Evolutionary conservation across 2,888 invertebrate genomes (phyloP).

Genomic region (Drymonia ruficornis): DNA sequence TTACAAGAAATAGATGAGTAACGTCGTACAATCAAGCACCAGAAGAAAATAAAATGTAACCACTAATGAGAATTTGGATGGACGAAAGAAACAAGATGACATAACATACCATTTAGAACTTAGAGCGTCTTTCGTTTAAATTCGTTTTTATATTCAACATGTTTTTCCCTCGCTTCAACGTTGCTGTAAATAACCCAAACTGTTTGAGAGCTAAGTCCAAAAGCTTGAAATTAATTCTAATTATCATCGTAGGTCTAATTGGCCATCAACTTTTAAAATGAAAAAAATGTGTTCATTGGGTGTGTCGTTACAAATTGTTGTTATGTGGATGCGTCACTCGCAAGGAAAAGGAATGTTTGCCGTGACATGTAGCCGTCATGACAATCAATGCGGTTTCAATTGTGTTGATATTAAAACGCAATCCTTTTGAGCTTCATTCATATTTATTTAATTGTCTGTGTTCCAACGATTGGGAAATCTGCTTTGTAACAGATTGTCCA

Average conservation of each 20-base stretch:
- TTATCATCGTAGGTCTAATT: background rate
- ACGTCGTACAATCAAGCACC: background rate
- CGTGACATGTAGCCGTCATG: slow-evolving; percentile 12
- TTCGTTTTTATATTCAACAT: too few species aligned
- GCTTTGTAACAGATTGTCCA: too few species aligned
- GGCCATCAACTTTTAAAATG: background rate
- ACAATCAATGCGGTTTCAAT: too few species aligned
- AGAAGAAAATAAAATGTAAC: too few species aligned
- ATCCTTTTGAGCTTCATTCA: background rate
- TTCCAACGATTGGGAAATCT: too few species aligned
- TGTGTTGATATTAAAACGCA: background rate
- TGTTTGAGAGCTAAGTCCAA: background rate
- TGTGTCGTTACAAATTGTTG: slow-evolving; percentile 10
- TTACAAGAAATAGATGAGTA: background rate
- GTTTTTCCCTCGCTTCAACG: too few species aligned
- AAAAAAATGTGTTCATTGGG: background rate
- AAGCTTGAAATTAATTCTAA: background rate
- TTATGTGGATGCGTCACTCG: slow-evolving; percentile 24
- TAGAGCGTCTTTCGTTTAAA: too few species aligned
- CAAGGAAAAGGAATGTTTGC: slow-evolving; percentile 14
- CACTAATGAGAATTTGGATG: too few species aligned
- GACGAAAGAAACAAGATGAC: too few species aligned
- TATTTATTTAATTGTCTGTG: background rate
- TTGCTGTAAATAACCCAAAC: too few species aligned
- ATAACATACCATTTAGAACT: too few species aligned